Evolutionary conservation across 2,888 invertebrate genomes (phyloP).

Genomic region (Lepidocyrtinus sp.): DNA sequence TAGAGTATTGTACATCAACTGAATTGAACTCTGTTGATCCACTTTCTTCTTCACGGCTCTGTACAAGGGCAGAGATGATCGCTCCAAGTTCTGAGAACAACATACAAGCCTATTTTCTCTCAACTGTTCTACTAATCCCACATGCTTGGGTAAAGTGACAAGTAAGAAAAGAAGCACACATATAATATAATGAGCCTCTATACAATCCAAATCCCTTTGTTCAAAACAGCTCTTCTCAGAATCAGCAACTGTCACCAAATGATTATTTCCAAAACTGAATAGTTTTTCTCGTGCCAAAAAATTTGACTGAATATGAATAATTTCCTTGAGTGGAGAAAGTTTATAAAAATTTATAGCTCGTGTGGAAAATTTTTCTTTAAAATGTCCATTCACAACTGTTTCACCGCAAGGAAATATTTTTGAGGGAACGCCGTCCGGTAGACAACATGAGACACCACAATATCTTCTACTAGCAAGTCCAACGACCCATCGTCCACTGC

Average conservation of each 20-base stretch:
- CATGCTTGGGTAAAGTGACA: neutral
- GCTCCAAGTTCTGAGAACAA: neutral
- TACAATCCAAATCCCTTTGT: neutral
- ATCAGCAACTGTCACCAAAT: no score
- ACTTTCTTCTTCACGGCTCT: neutral
- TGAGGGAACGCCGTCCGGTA: neutral
- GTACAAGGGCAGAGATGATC: neutral
- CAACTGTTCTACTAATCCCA: neutral
- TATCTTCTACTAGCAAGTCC: slow-evolving; percentile 47
- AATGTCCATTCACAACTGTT: neutral
- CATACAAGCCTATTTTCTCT: neutral
- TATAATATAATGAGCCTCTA: neutral
- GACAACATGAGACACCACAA: neutral
- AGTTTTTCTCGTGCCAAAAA: no score
- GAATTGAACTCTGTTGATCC: neutral
- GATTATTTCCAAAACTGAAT: no score
- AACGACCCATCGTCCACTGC: slow-evolving; percentile 60
- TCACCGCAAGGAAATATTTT: neutral
- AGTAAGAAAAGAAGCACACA: neutral
- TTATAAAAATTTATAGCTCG: no score
- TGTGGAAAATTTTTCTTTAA: no score
- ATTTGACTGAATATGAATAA: no score
- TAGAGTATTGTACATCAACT: slow-evolving; percentile 1
- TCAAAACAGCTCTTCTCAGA: no score
- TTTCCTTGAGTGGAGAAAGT: no score